A percentile compares a stretch with the other conserved stretches of the same genome.
Evolutionary conservation across 2,113 vertebrate species (phyloP).

Genomic region (Nasalis larvatus): DNA sequence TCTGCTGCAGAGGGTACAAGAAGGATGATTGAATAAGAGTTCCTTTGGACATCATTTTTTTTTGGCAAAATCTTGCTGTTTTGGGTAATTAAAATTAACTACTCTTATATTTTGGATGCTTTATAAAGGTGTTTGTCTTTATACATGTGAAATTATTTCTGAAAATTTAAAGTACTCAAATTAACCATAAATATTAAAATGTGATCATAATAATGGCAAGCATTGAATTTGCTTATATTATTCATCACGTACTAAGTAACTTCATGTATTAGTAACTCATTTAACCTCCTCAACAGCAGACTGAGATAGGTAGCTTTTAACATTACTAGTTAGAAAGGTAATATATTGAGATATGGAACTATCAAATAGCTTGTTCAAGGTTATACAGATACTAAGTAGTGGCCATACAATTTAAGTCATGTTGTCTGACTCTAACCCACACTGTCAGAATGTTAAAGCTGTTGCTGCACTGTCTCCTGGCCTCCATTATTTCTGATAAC

Average conservation of each 20-base stretch:
- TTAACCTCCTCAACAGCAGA: not conserved
- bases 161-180: not conserved
- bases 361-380: not conserved
- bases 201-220: not conserved
- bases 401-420: not conserved
- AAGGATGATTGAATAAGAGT: not conserved
- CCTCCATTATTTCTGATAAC: not conserved
- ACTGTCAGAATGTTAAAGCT: not conserved
- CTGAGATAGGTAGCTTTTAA: not conserved
- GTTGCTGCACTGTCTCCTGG: not conserved
- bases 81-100: not conserved
- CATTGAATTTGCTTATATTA: not conserved
- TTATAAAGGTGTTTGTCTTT: not conserved
- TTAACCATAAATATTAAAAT: not conserved
- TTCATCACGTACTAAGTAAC: not conserved
- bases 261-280: not conserved
- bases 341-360: not conserved
- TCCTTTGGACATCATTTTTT: not conserved
- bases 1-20: not conserved
- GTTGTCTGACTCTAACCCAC: not conserved
- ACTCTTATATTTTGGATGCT: not conserved
- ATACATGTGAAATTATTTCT: not conserved
- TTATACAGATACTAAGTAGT: not conserved
- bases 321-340: not conserved
- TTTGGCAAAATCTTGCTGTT: slow-evolving; percentile 9